Base-by-base conservation (phyloP, 92 coral and sea anemone genomes). In the Metridium senile region DNA sequence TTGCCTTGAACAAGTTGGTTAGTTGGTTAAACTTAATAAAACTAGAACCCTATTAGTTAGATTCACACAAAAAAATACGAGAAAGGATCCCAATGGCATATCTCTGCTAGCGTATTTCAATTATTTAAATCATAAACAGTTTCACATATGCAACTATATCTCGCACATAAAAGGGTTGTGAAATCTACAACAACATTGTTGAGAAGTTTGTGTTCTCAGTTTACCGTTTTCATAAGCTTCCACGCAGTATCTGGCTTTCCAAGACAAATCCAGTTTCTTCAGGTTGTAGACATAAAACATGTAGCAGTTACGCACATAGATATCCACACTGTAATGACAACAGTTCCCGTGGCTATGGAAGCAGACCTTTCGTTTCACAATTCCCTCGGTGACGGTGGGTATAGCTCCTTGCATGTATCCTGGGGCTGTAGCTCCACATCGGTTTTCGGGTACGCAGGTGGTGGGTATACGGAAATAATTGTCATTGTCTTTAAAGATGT, bases 261-360 rank as follows among this genome's bases (percentile, higher is more conserved):
- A 74, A 22, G 79, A 29, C 52, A 11, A 1, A 28, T 57, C 79
- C 53, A 74, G n/a, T 53, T 58, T 56, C 79, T 74, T 74, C 32
- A 74, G 79, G 21, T 58, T 56, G 56, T 74, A 74, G 30, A 58
- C 79, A 58, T 57, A 74, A 21, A 74, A 74, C 47, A 33, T 58
- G 69, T 45, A 74, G 69, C 79, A 74, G 68, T 74, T 74, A n/a
- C 68, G 68, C 31, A 74, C 79, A 74, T 29, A 58, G 29, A 74
- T 63, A 30, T 62, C 26, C 56, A 58, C 77, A 54, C 68, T 74
- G 69, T 57, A 58, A 4, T 58, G 79, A 45, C 79, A 74, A 33
- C 53, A 49, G 29, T 59, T 21, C 32, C 68, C 30, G 66, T 74
- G 57, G 30, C 70, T 46, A 74, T 74, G 79, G 70, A 74, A 74